Base-by-base conservation (phyloP, 2,888 invertebrate genomes). In the Operophtera brumata region DNA sequence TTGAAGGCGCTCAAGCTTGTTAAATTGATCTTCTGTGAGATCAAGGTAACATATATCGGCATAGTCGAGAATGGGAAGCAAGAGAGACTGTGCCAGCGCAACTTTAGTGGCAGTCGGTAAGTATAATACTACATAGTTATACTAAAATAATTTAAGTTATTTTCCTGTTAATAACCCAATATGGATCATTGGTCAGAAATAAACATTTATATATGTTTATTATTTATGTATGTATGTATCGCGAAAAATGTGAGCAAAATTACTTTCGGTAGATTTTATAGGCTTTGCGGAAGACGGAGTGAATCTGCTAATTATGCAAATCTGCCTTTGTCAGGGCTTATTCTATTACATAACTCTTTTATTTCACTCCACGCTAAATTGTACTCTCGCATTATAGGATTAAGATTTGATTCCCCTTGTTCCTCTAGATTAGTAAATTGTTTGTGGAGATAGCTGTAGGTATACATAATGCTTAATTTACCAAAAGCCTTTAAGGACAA, bases 291-390 rank as follows among this genome's bases (percentile, higher is more conserved):
- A 67, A 73, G 57, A 64, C 67, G 56, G 54, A 58, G 54, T 62
- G 60, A 55, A 55, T 55, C 53, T 54, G 49, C 69, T 71, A 73
- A 77, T 76, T 76, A 76, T 74, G 70, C 46, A 72, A 73, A 76
- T 76, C 67, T 65, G 59, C 20, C 59, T 75, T 71, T 70, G 70
- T 70, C 65, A 62, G 56, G 66, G 71, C 65, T 74, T 70, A 71
- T 71, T 67, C 62, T 61, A 66, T 70, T 73, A 71, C 35, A 50
- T 58, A 67, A 68, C 69, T 65, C 66, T 61, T 69, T 59, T 61
- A 61, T 51, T 57, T 51, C 62, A 59, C 45, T 58, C 54, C 40
- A 42, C 41, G 53, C 55, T 37, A 55, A 58, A 64, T 54, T 62
- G 52, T 44, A 47, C 47, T 46, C 45, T 52, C 13, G 14, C 7